Evolutionary conservation across 2,888 invertebrate genomes (phyloP).

Genomic region (Notocelia uddmanniana): DNA sequence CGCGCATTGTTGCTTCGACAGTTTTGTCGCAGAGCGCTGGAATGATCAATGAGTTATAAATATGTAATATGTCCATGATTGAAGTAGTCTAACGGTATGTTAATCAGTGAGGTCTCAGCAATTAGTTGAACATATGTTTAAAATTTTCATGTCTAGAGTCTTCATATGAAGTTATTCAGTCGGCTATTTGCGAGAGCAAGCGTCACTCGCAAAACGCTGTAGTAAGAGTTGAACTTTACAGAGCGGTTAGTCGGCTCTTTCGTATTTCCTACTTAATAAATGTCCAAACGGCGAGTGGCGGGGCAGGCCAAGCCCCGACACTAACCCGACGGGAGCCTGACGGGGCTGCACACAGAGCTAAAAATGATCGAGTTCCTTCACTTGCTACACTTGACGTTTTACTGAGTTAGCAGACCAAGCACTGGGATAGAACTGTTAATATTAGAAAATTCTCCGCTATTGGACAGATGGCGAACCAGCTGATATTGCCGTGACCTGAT

Average conservation of each 20-base stretch:
- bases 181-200: conserved; percentile 48
- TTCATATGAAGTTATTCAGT: conserved; percentile 11
- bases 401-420: conserved; percentile 52
- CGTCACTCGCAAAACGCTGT: conserved; percentile 53
- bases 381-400: conserved; percentile 55
- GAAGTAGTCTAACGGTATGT: neutral
- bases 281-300: conserved; percentile 60
- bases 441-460: conserved; percentile 36
- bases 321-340: conserved; percentile 74
- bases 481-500: conserved; percentile 22
- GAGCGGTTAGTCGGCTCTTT: conserved; percentile 56
- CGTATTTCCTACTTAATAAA: conserved; percentile 76
- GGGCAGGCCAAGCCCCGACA: conserved; percentile 61
- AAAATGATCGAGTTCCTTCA: conserved; percentile 66
- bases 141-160: neutral
- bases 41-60: conserved; percentile 22
- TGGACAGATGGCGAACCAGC: conserved; percentile 26
- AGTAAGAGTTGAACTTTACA: conserved; percentile 56
- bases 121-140: neutral
- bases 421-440: conserved; percentile 46
- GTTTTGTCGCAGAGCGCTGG: conserved; percentile 29
- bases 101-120: neutral
- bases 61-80: neutral
- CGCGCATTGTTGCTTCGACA: conserved; percentile 47
- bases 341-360: conserved; percentile 61